A percentile compares a stretch with the other conserved stretches of the same genome.
Conservation (phyloP, 2,888 invertebrate genomes). For the Erebia aethiops region DNA sequence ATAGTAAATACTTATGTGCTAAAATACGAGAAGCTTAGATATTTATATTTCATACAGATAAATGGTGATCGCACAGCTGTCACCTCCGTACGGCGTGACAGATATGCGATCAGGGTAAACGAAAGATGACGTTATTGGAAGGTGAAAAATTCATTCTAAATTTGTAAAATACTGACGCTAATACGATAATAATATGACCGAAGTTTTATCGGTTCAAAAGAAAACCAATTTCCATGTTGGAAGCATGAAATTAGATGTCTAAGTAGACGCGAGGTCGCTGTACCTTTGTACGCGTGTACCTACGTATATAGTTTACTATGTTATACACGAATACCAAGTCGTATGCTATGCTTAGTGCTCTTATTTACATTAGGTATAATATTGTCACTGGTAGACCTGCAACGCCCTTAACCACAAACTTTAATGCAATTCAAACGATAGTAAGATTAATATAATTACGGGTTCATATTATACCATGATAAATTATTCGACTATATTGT, state of each 20-base stretch:
- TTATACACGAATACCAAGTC: neutral
- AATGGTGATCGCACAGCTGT: neutral
- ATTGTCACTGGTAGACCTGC: conserved; percentile 29
- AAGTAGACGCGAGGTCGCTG: conserved; percentile 38
- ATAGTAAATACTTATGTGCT: conserved; percentile 64
- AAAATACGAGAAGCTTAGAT: conserved; percentile 64
- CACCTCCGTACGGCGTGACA: neutral
- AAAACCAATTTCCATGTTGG: conserved; percentile 22
- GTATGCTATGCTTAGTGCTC: conserved; percentile 1
- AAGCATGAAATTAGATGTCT: conserved; percentile 32
- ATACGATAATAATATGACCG: conserved; percentile 32
- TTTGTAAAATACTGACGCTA: conserved; percentile 36
- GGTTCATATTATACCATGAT: too few relatives aligned
- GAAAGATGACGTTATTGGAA: conserved; percentile 14
- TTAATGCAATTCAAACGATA: neutral
- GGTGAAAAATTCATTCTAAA: conserved; percentile 22
- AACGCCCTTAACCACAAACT: neutral
- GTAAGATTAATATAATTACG: too few relatives aligned
- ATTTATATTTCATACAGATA: conserved; percentile 28
- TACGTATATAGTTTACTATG: conserved; percentile 47
- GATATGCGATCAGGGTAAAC: conserved; percentile 1
- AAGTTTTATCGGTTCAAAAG: conserved; percentile 28
- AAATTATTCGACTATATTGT: neutral
- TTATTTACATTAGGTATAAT: conserved; percentile 21
- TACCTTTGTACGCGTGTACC: conserved; percentile 36